Evolutionary conservation across 2,888 invertebrate species (phyloP).

Genomic region (Glyphotaelius pellucidus): DNA sequence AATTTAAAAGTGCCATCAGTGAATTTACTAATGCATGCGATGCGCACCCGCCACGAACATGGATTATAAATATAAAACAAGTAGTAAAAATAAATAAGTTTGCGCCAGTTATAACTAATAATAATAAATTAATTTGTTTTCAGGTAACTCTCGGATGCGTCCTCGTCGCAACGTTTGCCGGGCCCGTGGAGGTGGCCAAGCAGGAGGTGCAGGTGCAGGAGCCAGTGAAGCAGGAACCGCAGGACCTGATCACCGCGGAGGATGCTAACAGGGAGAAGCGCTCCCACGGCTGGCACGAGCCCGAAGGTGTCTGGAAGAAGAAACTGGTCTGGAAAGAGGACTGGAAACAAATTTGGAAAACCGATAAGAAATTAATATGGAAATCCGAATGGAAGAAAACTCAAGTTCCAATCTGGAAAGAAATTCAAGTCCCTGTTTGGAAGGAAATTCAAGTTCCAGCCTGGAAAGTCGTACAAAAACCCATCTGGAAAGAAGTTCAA

Average conservation of each 20-base stretch:
- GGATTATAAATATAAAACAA: background rate
- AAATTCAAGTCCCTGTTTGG: constrained; percentile 88
- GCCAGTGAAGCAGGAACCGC: constrained; percentile 13
- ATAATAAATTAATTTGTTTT: background rate
- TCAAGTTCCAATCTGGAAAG: constrained; percentile 87
- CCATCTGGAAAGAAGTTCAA: constrained; percentile 81
- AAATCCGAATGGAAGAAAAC: constrained; percentile 86
- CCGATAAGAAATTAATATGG: constrained; percentile 85
- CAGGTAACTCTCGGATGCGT: constrained; percentile 80
- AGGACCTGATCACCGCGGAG: constrained; percentile 67
- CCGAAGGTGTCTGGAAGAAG: constrained; percentile 87
- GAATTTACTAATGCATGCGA: background rate
- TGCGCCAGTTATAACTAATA: background rate
- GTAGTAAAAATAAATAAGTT: background rate
- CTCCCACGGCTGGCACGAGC: constrained; percentile 78
- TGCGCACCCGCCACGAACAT: background rate
- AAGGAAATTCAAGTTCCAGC: constrained; percentile 85
- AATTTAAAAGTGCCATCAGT: background rate
- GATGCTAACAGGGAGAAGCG: constrained; percentile 77
- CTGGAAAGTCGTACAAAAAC: constrained; percentile 83
- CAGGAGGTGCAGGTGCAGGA: constrained; percentile 68
- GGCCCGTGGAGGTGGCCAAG: constrained; percentile 71
- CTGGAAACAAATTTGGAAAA: constrained; percentile 87
- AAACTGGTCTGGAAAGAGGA: constrained; percentile 91
- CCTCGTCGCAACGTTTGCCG: constrained; percentile 72